A percentile compares a stretch with the other conserved stretches of the same genome.
Conservation (phyloP, 2,888 invertebrate species). For the Amphipyra berbera region DNA sequence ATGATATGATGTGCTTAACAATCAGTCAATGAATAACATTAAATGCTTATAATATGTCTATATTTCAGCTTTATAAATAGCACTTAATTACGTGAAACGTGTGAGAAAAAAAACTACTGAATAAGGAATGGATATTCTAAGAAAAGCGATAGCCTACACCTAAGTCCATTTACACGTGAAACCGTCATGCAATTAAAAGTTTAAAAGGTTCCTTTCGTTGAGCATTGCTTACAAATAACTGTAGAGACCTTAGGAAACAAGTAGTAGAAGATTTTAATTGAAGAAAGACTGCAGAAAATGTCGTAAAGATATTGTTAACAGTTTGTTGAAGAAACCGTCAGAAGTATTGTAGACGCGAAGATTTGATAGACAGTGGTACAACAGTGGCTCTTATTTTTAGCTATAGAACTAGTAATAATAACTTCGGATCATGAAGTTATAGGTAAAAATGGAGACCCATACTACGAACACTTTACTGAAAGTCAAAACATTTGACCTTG, state of each 20-base stretch:
- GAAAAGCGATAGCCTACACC: constrained; percentile 67
- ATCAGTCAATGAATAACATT: constrained; percentile 81
- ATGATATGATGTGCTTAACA: constrained; percentile 74
- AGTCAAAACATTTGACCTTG: no score
- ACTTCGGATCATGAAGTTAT: no score
- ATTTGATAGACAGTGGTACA: constrained; percentile 30
- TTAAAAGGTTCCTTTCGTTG: constrained; percentile 80
- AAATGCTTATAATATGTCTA: constrained; percentile 79
- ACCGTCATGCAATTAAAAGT: constrained; percentile 85
- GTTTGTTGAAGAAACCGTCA: constrained; percentile 27
- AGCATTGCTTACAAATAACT: constrained; percentile 68
- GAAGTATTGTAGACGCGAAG: constrained; percentile 28
- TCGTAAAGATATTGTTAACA: constrained; percentile 18
- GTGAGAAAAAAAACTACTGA: constrained; percentile 73
- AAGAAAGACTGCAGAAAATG: constrained; percentile 18
- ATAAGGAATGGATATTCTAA: constrained; percentile 83
- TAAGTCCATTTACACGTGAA: constrained; percentile 65
- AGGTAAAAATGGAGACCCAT: no score
- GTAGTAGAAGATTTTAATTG: constrained; percentile 27
- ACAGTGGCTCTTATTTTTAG: constrained; percentile 37
- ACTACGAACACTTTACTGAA: no score
- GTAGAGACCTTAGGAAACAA: constrained; percentile 30
- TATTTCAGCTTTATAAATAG: constrained; percentile 73
- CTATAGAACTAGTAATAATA: no score
- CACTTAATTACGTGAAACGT: constrained; percentile 72